Percentiles rank a stretch among this genome's conserved stretches.
These are phyloP conservation scores for Trachymyrmex cornetzi DNA, from an alignment of 1,140 invertebrate species.

Conservation along the genomic window DNA sequence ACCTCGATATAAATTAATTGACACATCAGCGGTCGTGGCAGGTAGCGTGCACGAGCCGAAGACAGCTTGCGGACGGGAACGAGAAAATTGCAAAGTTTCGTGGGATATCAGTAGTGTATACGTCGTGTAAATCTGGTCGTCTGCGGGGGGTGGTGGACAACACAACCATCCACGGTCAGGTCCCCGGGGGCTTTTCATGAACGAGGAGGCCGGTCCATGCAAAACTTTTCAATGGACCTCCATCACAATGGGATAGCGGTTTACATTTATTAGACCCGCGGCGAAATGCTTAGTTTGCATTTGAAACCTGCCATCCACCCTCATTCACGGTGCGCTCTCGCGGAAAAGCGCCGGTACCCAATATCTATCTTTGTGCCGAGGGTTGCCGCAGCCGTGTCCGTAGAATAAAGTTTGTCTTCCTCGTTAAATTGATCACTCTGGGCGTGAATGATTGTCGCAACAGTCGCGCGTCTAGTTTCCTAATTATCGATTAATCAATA, in stretches of 20 bases:
- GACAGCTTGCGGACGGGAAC: conserved; percentile 25
- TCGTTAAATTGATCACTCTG: conserved; percentile 52
- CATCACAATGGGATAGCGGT: conserved; percentile 79
- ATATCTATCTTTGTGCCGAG: conserved; percentile 48
- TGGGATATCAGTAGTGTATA: conserved; percentile 55
- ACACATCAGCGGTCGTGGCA: background rate
- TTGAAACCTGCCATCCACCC: conserved; percentile 68
- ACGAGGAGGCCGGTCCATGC: conserved; percentile 61
- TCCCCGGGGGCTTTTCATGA: conserved; percentile 70
- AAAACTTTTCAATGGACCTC: conserved; percentile 81
- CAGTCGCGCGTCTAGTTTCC: conserved; percentile 47
- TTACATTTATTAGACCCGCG: conserved; percentile 81
- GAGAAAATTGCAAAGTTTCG: conserved; percentile 74
- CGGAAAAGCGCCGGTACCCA: conserved; percentile 58
- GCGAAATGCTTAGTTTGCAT: conserved; percentile 79
- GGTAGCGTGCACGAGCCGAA: conserved; percentile 3
- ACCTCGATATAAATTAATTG: conserved; percentile 21
- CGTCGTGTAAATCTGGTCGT: conserved; percentile 64
- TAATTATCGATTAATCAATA: conserved; percentile 40
- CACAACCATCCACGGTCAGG: conserved; percentile 62
- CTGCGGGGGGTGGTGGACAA: conserved; percentile 65
- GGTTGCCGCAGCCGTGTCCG: conserved; percentile 5
- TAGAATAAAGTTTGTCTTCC: conserved; percentile 56
- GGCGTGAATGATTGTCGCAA: conserved; percentile 23
- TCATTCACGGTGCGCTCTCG: conserved; percentile 59